phyloP scores from a whole-genome alignment of 2,888 invertebrate species.

The Harpalus rufipes region DNA sequence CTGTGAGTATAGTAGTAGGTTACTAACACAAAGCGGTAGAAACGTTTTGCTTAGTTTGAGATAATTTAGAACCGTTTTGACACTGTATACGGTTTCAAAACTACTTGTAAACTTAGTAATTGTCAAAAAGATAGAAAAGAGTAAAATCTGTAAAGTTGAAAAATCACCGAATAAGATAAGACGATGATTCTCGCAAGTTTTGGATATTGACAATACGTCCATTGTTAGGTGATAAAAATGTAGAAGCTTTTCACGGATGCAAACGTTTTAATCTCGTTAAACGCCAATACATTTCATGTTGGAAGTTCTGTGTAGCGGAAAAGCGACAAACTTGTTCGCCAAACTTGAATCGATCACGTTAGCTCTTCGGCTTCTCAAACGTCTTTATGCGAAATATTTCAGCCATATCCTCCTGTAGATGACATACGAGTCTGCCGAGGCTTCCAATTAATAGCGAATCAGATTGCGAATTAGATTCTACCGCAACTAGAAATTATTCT shows the following conservation, averaged over 20 bases:
- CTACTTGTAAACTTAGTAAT: no score
- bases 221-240: conserved; percentile 30
- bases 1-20: no score
- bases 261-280: conserved; percentile 31
- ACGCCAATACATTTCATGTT: conserved; percentile 29
- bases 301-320: conserved; percentile 35
- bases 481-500: not conserved
- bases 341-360: conserved; percentile 48
- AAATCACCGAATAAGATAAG: not conserved
- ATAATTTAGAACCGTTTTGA: no score
- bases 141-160: not conserved
- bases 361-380: conserved; percentile 7
- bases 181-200: not conserved
- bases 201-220: not conserved
- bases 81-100: no score
- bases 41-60: no score
- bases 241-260: conserved; percentile 10
- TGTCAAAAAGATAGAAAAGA: not conserved
- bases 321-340: conserved; percentile 43
- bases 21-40: no score
- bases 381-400: conserved; percentile 46
- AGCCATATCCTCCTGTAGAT: conserved; percentile 35
- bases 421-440: conserved; percentile 3
- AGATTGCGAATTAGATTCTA: conserved; percentile 23
- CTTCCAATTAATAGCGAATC: conserved; percentile 21